Base-by-base conservation (phyloP, 1,140 invertebrate species). In the Nymphalis io region DNA sequence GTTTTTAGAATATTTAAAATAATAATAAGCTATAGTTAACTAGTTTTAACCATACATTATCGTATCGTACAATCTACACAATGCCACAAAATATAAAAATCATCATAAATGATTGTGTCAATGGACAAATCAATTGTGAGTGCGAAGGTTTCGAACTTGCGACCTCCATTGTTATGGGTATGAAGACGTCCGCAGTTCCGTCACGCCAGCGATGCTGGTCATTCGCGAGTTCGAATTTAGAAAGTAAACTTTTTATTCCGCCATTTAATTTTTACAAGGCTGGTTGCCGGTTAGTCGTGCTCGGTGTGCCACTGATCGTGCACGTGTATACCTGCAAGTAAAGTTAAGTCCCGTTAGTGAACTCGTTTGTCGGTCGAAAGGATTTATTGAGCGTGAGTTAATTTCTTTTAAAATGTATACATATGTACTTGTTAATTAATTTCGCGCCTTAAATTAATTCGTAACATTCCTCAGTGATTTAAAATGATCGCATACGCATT, bases 211-310 rank as follows among this genome's bases (percentile, higher is more conserved):
- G 75, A 58, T 57, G 68, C 46, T 51, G 64, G 13, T 53, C 73
- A 83, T 85, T 85, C 78, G 85, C 79, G 66, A 87, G 87, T 87
- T 83, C 76, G 75, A 81, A 82, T 81, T 83, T 88, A 90, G 88
- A 90, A 88, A 90, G 88, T 87, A 75, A 81, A 85, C 77, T 83
- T 86, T 85, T 88, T 79, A 84, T 83, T 83, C 79, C 77, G 79
- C 74, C 74, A 76, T 76, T 33, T 51, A 82, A 84, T 78, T 85
- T 85, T 80, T 79, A 85, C 73, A 83, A 84, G 83, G 76, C 81
- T 82, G 76, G 60, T 60, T 72, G 64, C 63, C 4, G 13, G 40
- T 55, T 55, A 90, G 88, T 90, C 77, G 83, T 75, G 72, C 48
- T 70, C 73, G 61, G 80, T 83, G 79, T 82, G 78, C 70, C 76